Evolutionary conservation across 2,113 vertebrate genomes (phyloP).

Genomic region (Ammodytes marinus): DNA sequence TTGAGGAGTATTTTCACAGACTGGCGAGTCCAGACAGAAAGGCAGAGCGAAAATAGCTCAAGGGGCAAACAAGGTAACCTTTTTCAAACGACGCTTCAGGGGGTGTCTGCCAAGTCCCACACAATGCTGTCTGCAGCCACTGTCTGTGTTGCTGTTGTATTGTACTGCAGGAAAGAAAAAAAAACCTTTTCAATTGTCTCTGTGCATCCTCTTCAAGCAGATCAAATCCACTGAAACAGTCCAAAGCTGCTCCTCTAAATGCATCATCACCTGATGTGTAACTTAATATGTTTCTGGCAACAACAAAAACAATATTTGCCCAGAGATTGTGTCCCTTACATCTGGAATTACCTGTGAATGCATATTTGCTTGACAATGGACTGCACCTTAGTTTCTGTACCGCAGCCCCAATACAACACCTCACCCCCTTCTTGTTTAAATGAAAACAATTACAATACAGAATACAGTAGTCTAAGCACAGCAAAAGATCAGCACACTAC

Average conservation of each 20-base stretch:
- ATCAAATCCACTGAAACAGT: constrained; percentile 48
- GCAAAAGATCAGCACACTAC: not conserved
- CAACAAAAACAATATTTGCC: constrained; percentile 3
- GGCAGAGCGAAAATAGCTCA: constrained; percentile 82
- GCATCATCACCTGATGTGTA: constrained; percentile 22
- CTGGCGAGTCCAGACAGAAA: constrained; percentile 81
- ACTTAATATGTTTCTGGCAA: constrained; percentile 13
- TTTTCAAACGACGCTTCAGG: constrained; percentile 82
- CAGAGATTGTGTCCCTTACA: not conserved
- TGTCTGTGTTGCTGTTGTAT: constrained; percentile 70
- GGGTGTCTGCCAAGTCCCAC: constrained; percentile 84
- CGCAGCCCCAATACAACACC: not conserved
- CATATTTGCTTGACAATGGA: not conserved
- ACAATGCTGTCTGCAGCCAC: constrained; percentile 81
- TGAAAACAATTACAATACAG: not conserved
- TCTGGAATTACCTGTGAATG: constrained; percentile 1
- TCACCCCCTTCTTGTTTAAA: not conserved
- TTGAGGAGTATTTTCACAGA: constrained; percentile 82
- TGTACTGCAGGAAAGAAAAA: constrained; percentile 69
- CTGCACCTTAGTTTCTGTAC: not conserved
- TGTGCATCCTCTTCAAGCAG: constrained; percentile 52
- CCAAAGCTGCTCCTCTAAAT: constrained; percentile 43
- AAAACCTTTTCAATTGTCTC: constrained; percentile 68
- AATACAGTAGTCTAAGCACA: not conserved
- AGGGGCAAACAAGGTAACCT: constrained; percentile 85